phyloP scores from a whole-genome alignment of 2,113 vertebrate genomes.

The Varanus salvator region DNA sequence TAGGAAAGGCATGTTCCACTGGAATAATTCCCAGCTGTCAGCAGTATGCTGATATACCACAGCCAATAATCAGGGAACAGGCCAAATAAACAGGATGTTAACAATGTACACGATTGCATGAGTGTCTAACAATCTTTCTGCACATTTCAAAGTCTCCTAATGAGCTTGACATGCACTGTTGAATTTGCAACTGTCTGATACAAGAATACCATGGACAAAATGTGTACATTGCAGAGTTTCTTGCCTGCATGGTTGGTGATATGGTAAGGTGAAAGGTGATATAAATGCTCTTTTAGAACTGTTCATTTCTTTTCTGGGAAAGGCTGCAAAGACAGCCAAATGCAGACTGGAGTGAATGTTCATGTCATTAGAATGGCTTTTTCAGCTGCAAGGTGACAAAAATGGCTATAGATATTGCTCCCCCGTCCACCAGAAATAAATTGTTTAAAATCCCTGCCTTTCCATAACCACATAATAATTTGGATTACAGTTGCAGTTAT shows the following conservation, averaged over 20 bases:
- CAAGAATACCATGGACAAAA: conserved; percentile 72
- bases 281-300: conserved; percentile 35
- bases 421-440: conserved; percentile 55
- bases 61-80: conserved; percentile 81
- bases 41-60: conserved; percentile 83
- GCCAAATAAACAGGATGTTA: conserved; percentile 93
- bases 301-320: conserved; percentile 70
- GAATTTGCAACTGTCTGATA: conserved; percentile 77
- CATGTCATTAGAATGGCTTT: conserved; percentile 46
- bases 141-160: conserved; percentile 78
- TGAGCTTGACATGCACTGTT: conserved; percentile 79
- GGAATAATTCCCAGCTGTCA: conserved; percentile 92
- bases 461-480: no score
- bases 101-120: conserved; percentile 82
- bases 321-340: conserved; percentile 49
- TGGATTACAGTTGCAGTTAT: no score
- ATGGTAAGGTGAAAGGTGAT: conserved; percentile 63
- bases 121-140: conserved; percentile 83
- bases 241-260: conserved; percentile 53
- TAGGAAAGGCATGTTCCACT: conserved; percentile 94
- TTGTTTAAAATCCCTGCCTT: conserved; percentile 16
- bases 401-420: conserved; percentile 42
- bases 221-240: conserved; percentile 55
- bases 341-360: conserved; percentile 45
- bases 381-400: conserved; percentile 64